Percentiles rank a stretch among this genome's conserved stretches.
Evolutionary conservation across 1,140 invertebrate genomes (phyloP).

Genomic region (Latrodectus geometricus): DNA sequence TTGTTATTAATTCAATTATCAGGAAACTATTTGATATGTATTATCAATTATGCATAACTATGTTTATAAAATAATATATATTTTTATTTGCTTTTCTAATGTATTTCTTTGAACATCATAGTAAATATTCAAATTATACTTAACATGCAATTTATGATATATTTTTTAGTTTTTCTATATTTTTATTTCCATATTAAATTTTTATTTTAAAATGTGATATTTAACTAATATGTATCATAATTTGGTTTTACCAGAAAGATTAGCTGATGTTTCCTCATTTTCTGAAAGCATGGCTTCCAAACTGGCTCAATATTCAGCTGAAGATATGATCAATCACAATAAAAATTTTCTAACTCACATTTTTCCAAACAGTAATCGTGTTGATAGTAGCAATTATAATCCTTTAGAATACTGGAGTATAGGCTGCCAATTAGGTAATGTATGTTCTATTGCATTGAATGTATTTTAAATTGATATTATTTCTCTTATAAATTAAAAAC

Average conservation of each 20-base stretch:
- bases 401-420: constrained; percentile 75
- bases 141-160: background rate
- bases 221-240: background rate
- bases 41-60: too few relatives aligned
- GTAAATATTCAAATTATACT: too few relatives aligned
- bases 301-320: constrained; percentile 70
- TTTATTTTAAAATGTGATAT: background rate
- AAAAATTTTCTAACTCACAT: constrained; percentile 72
- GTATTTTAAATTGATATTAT: too few relatives aligned
- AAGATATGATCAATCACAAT: constrained; percentile 74
- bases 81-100: too few relatives aligned
- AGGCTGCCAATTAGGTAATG: constrained; percentile 73
- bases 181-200: background rate
- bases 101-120: too few relatives aligned
- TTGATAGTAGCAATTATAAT: constrained; percentile 75
- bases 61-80: too few relatives aligned
- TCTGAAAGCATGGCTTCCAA: constrained; percentile 70
- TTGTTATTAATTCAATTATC: too few relatives aligned
- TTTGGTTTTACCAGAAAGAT: constrained; percentile 47
- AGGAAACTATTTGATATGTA: too few relatives aligned
- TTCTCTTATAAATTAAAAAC: too few relatives aligned
- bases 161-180: background rate
- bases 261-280: constrained; percentile 70
- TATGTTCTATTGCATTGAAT: too few relatives aligned
- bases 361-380: constrained; percentile 72